A percentile compares a stretch with the other conserved stretches of the same genome.
These are phyloP conservation scores for Poliocrania exsul DNA, from an alignment of 2,797 vertebrate genomes.

Conservation along the genomic window DNA sequence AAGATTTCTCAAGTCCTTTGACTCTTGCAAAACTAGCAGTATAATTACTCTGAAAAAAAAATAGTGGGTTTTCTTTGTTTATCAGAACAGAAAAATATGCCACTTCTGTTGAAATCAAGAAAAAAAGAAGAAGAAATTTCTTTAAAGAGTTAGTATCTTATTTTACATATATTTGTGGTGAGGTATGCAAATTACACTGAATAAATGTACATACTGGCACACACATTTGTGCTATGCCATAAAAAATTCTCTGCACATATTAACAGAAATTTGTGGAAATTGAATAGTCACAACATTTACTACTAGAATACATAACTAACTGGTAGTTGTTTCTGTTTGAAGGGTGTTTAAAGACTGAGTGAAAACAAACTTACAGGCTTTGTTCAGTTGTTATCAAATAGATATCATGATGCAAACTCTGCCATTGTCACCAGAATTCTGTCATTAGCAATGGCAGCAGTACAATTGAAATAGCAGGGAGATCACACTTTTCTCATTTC, in stretches of 20 bases:
- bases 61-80: neutral
- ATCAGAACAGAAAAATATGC: neutral
- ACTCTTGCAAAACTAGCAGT: conserved; percentile 7
- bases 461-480: neutral
- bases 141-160: neutral
- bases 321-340: neutral
- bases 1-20: neutral
- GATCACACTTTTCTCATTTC: neutral
- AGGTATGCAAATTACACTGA: neutral
- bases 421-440: neutral
- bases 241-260: neutral
- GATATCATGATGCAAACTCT: neutral
- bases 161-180: neutral
- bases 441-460: neutral
- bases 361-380: neutral
- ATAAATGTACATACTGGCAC: neutral
- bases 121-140: neutral
- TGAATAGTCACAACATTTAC: neutral
- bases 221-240: neutral
- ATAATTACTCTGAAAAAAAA: neutral
- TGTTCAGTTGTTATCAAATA: neutral
- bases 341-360: neutral
- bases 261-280: neutral
- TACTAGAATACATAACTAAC: neutral
- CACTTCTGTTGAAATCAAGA: neutral